Evolutionary conservation across 2,888 invertebrate genomes (phyloP).

Genomic region (Papilio elwesi): DNA sequence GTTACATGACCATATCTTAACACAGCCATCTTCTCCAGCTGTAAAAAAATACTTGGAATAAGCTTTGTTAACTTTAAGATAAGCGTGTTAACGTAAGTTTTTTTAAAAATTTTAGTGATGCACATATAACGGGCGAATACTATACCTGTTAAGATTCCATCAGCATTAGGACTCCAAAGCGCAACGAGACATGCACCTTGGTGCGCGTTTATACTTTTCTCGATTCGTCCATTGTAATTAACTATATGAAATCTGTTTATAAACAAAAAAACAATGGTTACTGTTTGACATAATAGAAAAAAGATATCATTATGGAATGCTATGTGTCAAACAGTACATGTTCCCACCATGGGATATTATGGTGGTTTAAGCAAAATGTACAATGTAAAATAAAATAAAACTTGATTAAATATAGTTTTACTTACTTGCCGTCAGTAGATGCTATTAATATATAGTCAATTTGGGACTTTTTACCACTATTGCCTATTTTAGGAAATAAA

Average conservation of each 20-base stretch:
- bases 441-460: constrained; percentile 93
- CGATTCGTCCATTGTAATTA: constrained; percentile 94
- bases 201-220: constrained; percentile 96
- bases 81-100: no score
- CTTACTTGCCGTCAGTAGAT: constrained; percentile 92
- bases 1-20: constrained; percentile 98
- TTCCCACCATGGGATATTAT: not conserved
- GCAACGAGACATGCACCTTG: constrained; percentile 94
- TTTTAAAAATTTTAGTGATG: no score
- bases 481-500: constrained; percentile 89
- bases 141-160: constrained; percentile 96
- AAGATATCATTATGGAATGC: no score
- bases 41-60: constrained; percentile 43
- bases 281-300: no score
- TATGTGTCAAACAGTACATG: no score
- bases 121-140: no score
- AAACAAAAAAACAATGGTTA: not conserved
- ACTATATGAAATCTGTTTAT: constrained; percentile 91
- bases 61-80: no score
- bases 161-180: constrained; percentile 97
- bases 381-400: not conserved
- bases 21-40: constrained; percentile 98
- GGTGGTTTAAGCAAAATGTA: not conserved
- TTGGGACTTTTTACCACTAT: constrained; percentile 83
- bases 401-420: no score